Evolutionary conservation across 2,797 vertebrate species (phyloP).

Genomic region (Antrozous pallidus): DNA sequence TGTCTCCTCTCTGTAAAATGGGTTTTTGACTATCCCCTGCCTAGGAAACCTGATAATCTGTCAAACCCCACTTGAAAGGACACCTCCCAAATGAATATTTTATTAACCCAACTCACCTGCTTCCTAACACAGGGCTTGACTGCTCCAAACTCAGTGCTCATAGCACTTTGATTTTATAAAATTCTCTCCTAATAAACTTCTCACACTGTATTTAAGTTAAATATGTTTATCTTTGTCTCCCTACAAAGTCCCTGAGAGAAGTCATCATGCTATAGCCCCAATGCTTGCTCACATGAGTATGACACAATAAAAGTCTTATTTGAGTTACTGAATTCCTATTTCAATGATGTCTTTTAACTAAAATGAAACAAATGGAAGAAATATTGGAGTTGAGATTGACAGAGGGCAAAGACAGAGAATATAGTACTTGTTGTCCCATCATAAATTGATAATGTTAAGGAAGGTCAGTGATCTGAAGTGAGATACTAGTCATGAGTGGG

Average conservation of each 20-base stretch:
- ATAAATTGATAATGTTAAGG: constrained; percentile 2
- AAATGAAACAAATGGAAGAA: not conserved
- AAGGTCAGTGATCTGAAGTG: not conserved
- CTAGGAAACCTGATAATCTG: not conserved
- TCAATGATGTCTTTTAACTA: not conserved
- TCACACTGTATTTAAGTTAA: not conserved
- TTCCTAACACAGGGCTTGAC: not conserved
- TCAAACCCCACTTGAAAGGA: not conserved
- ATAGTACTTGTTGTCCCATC: not conserved
- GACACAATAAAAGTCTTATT: not conserved
- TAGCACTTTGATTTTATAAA: not conserved
- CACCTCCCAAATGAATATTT: not conserved
- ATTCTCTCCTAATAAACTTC: not conserved
- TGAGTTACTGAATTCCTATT: not conserved
- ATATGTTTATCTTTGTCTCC: not conserved
- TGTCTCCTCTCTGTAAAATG: not conserved
- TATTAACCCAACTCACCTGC: not conserved
- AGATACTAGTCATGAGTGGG: not conserved
- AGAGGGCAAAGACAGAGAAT: not conserved
- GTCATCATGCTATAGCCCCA: not conserved
- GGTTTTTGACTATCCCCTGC: not conserved
- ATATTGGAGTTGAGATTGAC: not conserved
- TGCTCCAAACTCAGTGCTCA: not conserved
- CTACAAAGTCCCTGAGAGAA: not conserved
- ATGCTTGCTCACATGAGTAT: not conserved